Evolutionary conservation across 2,113 vertebrate species (phyloP).

Genomic region (Gallinago undulata): DNA sequence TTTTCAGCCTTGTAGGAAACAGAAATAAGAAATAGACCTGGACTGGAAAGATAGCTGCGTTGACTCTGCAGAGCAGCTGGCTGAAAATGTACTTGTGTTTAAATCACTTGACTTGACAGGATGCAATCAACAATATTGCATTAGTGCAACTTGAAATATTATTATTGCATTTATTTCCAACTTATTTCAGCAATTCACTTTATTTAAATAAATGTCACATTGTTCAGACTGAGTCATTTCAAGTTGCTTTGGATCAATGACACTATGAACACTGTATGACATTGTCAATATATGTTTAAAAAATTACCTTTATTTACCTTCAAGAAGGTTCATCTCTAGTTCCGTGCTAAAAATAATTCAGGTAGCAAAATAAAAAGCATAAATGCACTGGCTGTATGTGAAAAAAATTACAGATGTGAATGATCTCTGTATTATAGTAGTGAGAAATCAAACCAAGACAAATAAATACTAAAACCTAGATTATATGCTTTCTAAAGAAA

Average conservation of each 20-base stretch:
- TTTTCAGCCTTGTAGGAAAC: not conserved
- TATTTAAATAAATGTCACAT: slow-evolving; percentile 25
- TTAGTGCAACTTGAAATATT: slow-evolving; percentile 51
- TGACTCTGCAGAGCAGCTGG: not conserved
- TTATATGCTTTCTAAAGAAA: not conserved
- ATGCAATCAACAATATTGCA: slow-evolving; percentile 26
- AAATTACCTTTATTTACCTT: not conserved
- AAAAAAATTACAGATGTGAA: not conserved
- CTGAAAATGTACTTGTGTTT: not conserved
- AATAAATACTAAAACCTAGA: not conserved
- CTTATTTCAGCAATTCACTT: slow-evolving; percentile 26
- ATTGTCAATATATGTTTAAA: not conserved
- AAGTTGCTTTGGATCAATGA: slow-evolving; percentile 5
- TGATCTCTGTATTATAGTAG: not conserved
- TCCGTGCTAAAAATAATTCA: not conserved
- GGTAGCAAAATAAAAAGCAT: not conserved
- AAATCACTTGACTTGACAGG: slow-evolving; percentile 30
- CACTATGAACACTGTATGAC: not conserved
- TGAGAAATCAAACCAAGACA: not conserved
- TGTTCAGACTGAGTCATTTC: slow-evolving; percentile 2
- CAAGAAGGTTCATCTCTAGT: not conserved
- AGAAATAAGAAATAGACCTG: not conserved
- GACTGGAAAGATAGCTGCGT: not conserved
- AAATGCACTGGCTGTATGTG: not conserved
- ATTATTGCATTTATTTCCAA: slow-evolving; percentile 42